These are phyloP conservation scores for Elephas maximus DNA, from an alignment of 2,113 vertebrate species.

Conservation along the genomic window DNA sequence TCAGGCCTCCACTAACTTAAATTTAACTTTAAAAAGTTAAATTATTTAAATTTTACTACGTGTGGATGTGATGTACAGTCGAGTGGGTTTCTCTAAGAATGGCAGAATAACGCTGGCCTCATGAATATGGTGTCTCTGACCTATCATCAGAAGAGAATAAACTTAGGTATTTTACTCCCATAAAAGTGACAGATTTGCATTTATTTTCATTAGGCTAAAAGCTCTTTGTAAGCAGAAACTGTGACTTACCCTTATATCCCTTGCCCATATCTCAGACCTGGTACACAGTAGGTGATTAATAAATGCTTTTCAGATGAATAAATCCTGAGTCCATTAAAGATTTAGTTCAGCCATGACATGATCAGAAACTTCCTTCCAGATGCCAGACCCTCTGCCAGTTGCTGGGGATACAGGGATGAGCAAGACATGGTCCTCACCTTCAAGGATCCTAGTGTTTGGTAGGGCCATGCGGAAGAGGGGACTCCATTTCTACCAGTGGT, in stretches of 20 bases:
- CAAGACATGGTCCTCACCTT: background rate
- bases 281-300: background rate
- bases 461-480: background rate
- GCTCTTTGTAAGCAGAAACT: background rate
- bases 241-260: background rate
- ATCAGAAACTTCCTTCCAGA: background rate
- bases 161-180: background rate
- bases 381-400: background rate
- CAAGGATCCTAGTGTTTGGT: rapidly evolving
- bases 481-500: background rate
- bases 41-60: slow-evolving; percentile 30
- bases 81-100: background rate
- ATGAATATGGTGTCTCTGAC: background rate
- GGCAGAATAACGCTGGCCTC: background rate
- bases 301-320: background rate
- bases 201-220: background rate
- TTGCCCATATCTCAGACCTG: background rate
- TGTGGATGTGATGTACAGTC: background rate
- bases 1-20: slow-evolving; percentile 11
- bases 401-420: background rate
- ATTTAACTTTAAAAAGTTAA: slow-evolving; percentile 52
- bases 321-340: background rate
- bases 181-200: background rate
- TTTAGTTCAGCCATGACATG: background rate
- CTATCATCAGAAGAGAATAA: slow-evolving; percentile 16